These are phyloP conservation scores for Molanna angustata DNA, from an alignment of 2,888 invertebrate genomes.

Conservation along the genomic window DNA sequence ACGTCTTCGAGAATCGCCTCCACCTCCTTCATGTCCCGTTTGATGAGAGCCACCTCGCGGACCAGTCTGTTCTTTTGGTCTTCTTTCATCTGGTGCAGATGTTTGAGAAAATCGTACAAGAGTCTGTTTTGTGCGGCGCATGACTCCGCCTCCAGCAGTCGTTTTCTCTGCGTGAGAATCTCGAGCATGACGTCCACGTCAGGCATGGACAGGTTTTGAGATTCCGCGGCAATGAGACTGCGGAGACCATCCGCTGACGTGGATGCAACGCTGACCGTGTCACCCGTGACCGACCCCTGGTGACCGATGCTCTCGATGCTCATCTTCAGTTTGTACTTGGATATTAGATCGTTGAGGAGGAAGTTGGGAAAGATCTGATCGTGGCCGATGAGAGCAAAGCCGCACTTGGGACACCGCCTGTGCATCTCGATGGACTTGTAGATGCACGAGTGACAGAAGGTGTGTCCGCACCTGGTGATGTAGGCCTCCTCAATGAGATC, in stretches of 20 bases:
- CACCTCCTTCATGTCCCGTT: constrained; percentile 69
- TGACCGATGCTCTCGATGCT: constrained; percentile 31
- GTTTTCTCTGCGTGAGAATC: constrained; percentile 73
- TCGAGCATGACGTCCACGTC: constrained; percentile 82
- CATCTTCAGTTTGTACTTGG: constrained; percentile 61
- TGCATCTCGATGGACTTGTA: constrained; percentile 61
- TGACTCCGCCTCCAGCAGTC: constrained; percentile 76
- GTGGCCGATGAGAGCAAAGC: constrained; percentile 63
- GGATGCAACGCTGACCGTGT: constrained; percentile 44
- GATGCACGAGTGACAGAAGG: constrained; percentile 85
- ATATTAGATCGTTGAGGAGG: constrained; percentile 75
- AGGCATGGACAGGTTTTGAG: constrained; percentile 68
- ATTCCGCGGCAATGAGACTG: constrained; percentile 65
- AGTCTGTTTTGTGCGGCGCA: constrained; percentile 76
- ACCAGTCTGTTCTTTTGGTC: constrained; percentile 64
- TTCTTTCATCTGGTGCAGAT: constrained; percentile 70
- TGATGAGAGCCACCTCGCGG: constrained; percentile 72
- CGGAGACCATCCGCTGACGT: constrained; percentile 54
- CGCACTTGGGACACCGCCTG: constrained; percentile 82
- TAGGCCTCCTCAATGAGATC: constrained; percentile 86
- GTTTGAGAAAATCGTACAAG: constrained; percentile 79
- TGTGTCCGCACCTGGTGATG: constrained; percentile 90
- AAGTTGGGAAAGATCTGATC: constrained; percentile 85
- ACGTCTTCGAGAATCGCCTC: constrained; percentile 61
- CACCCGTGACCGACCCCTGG: constrained; percentile 34